These are phyloP conservation scores for Ichneumoninae sp. DNA, from an alignment of 2,888 invertebrate genomes.

Conservation along the genomic window DNA sequence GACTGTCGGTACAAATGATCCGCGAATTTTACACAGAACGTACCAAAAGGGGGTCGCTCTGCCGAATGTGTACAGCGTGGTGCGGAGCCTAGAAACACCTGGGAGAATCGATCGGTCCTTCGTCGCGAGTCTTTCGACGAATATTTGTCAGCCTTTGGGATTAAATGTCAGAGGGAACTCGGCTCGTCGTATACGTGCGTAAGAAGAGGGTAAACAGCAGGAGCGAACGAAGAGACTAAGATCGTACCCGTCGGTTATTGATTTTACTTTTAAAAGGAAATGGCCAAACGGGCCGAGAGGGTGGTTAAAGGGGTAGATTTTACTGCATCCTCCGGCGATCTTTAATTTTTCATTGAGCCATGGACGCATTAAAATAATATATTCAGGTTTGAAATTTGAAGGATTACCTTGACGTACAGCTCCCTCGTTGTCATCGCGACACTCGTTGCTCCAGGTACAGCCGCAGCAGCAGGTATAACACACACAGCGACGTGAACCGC, in stretches of 20 bases:
- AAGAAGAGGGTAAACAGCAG: constrained; percentile 2
- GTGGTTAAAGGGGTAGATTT: neutral
- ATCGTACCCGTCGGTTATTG: constrained; percentile 72
- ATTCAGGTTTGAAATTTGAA: neutral
- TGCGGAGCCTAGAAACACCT: constrained; percentile 46
- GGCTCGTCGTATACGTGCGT: neutral
- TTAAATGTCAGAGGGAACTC: constrained; percentile 10
- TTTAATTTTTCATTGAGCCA: neutral
- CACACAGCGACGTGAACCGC: constrained; percentile 29
- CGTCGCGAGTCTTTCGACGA: constrained; percentile 2
- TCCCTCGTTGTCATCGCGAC: constrained; percentile 81
- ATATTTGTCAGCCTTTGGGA: neutral
- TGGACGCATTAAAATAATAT: neutral
- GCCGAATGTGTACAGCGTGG: constrained; percentile 23
- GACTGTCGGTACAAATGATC: neutral
- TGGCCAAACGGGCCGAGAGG: constrained; percentile 30
- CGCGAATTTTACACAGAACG: constrained; percentile 58
- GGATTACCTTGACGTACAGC: constrained; percentile 82
- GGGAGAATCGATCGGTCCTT: constrained; percentile 56
- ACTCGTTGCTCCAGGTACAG: constrained; percentile 64
- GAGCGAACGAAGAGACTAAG: constrained; percentile 9
- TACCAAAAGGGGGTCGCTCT: neutral
- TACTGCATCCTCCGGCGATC: neutral
- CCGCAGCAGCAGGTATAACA: constrained; percentile 60
- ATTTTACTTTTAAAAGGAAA: constrained; percentile 72